Evolutionary conservation across 2,113 vertebrate species (phyloP).

Genomic region (Catagonus wagneri): DNA sequence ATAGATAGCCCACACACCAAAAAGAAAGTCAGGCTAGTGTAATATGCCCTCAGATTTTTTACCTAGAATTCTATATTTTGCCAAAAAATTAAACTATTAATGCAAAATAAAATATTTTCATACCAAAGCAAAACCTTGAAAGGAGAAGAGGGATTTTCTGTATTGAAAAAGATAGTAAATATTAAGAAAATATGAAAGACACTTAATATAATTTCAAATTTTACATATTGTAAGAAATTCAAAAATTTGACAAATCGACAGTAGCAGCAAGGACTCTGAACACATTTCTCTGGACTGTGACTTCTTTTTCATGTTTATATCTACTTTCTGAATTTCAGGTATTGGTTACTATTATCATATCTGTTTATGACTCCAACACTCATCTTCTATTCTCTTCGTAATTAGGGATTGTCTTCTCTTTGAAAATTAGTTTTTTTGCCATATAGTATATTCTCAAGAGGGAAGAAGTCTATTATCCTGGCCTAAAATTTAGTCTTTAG

Average conservation of each 20-base stretch:
- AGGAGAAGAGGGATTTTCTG: neutral
- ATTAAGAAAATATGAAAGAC: neutral
- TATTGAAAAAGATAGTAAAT: neutral
- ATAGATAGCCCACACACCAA: neutral
- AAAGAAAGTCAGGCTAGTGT: neutral
- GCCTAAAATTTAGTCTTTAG: neutral
- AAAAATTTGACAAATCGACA: neutral
- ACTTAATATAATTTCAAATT: slow-evolving; percentile 13
- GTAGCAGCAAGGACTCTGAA: neutral
- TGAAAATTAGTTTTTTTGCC: slow-evolving; percentile 32
- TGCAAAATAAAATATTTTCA: neutral
- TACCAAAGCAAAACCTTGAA: neutral
- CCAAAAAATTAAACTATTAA: neutral
- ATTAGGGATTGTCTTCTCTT: neutral
- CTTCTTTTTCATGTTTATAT: neutral
- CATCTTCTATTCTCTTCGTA: neutral
- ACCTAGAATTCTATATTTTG: neutral
- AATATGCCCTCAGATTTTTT: neutral
- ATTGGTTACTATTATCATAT: neutral
- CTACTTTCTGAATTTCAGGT: neutral
- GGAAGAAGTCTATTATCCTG: neutral
- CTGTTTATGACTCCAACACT: neutral
- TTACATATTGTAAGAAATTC: neutral
- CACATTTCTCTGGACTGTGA: neutral
- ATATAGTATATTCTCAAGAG: neutral